A percentile compares a stretch with the other conserved stretches of the same genome.
These are phyloP conservation scores for Neopelma chrysocephalum DNA, from an alignment of 2,797 vertebrate genomes.

Conservation along the genomic window DNA sequence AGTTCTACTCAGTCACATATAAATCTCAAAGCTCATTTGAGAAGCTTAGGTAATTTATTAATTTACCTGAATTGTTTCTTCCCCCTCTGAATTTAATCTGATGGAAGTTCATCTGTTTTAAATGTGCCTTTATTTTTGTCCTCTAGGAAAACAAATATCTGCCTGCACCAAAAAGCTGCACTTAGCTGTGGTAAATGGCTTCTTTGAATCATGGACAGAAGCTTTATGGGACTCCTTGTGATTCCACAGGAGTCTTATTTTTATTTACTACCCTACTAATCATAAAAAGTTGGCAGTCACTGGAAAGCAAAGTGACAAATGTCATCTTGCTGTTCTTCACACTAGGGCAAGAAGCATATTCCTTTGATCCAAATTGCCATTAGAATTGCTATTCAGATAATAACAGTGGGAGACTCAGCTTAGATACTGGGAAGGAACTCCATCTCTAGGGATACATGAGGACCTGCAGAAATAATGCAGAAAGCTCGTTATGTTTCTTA, in stretches of 20 bases:
- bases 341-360: background rate
- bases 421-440: background rate
- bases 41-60: slow-evolving; percentile 25
- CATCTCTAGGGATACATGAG: background rate
- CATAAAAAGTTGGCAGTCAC: slow-evolving; percentile 44
- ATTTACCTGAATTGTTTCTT: slow-evolving; percentile 49
- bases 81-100: slow-evolving; percentile 15
- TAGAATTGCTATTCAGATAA: slow-evolving; percentile 15
- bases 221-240: slow-evolving; percentile 44
- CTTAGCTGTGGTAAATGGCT: slow-evolving; percentile 32
- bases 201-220: slow-evolving; percentile 43
- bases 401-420: slow-evolving; percentile 16
- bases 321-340: slow-evolving; percentile 18
- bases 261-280: slow-evolving; percentile 54
- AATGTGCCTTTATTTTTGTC: slow-evolving; percentile 8
- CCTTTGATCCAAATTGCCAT: slow-evolving; percentile 40
- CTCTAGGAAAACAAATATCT: slow-evolving; percentile 36
- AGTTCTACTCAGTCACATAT: background rate
- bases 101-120: slow-evolving; percentile 11
- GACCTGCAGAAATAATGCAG: background rate
- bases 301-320: slow-evolving; percentile 48
- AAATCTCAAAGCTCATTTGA: slow-evolving; percentile 32
- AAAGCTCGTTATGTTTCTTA: background rate
- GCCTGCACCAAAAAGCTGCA: slow-evolving; percentile 16
- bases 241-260: slow-evolving; percentile 45